Conservation (phyloP, 37 sponge, comb jelly and placozoan species). For the Mnemiopsis leidyi region DNA sequence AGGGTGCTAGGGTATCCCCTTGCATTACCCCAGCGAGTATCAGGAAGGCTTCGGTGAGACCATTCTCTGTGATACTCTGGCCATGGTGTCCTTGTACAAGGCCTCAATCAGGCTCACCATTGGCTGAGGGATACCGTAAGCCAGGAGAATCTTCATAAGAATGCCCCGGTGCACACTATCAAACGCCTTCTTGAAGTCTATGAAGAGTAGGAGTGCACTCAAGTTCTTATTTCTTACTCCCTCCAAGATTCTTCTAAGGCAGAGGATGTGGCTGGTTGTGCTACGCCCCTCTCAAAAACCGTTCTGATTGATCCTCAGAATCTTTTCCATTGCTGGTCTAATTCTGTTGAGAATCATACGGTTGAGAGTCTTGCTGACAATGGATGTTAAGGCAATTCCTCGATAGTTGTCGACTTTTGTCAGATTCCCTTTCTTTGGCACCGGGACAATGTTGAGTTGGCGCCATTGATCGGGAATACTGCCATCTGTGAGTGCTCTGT, state of each 20-base stretch:
- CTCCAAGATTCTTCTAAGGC: conserved; percentile 4
- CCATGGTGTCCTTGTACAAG: not conserved
- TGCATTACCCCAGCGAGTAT: conserved; percentile 55
- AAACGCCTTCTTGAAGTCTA: too few species aligned
- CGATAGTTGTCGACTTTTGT: too few species aligned
- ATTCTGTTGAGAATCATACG: too few species aligned
- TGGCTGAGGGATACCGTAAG: conserved; percentile 35
- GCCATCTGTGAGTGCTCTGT: not conserved
- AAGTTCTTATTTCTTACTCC: not conserved
- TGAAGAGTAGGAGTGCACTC: too few species aligned
- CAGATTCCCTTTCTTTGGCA: too few species aligned
- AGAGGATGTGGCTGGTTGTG: conserved; percentile 17
- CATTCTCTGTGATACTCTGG: conserved; percentile 40
- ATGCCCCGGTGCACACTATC: too few species aligned
- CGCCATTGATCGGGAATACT: not conserved
- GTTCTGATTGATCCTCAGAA: too few species aligned
- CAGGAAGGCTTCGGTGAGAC: conserved; percentile 6
- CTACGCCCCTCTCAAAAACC: too few species aligned
- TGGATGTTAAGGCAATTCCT: too few species aligned
- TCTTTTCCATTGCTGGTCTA: too few species aligned
- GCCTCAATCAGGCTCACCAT: conserved; percentile 14
- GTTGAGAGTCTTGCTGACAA: too few species aligned
- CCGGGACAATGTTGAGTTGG: too few species aligned
- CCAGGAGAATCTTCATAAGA: not conserved
- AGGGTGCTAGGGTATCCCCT: conserved; percentile 52